A percentile compares a stretch with the other conserved stretches of the same genome.
Evolutionary conservation across 2,888 invertebrate genomes (phyloP).

Genomic region (Xanthorhoe designata): DNA sequence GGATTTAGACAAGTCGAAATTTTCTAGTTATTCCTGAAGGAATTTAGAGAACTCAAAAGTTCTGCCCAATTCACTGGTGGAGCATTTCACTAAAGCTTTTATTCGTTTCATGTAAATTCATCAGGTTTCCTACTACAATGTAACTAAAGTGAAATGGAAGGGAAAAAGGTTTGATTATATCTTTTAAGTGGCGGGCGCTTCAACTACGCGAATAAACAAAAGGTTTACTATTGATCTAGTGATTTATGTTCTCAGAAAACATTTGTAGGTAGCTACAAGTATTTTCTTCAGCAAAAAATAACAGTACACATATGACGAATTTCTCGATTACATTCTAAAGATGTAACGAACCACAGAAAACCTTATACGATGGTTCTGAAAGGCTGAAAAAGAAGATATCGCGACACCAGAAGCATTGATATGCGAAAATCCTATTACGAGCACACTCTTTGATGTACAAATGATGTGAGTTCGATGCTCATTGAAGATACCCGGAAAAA

Average conservation of each 20-base stretch:
- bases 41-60: not conserved
- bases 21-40: not conserved
- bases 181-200: conserved; percentile 34
- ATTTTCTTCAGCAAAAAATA: not conserved
- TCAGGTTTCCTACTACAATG: conserved; percentile 8
- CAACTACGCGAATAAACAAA: conserved; percentile 13
- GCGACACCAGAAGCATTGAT: conserved; percentile 42
- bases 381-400: conserved; percentile 44
- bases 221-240: conserved; percentile 5
- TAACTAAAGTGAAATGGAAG: conserved; percentile 17
- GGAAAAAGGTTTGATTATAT: conserved; percentile 35
- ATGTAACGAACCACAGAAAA: conserved; percentile 10
- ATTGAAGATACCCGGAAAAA: conserved; percentile 38
- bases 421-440: conserved; percentile 48
- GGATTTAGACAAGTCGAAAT: not conserved
- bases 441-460: conserved; percentile 47
- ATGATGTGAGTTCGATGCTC: conserved; percentile 38
- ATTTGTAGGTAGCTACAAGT: not conserved
- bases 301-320: not conserved
- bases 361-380: conserved; percentile 29
- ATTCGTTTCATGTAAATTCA: conserved; percentile 18
- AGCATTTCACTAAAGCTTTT: conserved; percentile 14
- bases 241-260: not conserved
- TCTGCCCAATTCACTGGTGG: not conserved
- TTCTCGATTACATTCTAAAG: not conserved